Evolutionary conservation across 30 jellyfish, hydroid and myxozoan genomes (phyloP).

Genomic region (Phacellophora camtschatica): DNA sequence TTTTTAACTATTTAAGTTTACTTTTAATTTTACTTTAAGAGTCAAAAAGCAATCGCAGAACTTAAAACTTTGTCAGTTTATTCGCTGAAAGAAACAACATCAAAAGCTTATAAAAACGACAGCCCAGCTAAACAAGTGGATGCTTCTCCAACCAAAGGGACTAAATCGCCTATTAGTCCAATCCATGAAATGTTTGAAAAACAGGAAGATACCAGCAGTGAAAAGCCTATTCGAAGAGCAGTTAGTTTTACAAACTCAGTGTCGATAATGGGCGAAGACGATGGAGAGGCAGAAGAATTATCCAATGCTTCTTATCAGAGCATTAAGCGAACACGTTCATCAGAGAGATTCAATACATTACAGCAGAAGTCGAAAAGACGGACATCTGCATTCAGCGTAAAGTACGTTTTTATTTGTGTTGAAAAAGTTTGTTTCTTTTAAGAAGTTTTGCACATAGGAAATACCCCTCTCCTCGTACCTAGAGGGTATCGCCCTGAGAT

Average conservation of each 20-base stretch:
- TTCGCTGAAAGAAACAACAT: slow-evolving; percentile 52
- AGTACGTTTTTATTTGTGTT: no score
- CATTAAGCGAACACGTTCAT: slow-evolving; percentile 55
- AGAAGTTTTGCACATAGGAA: no score
- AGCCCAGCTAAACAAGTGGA: neutral
- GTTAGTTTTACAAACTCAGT: slow-evolving; percentile 70
- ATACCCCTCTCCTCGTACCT: no score
- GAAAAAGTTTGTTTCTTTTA: no score
- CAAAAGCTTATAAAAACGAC: slow-evolving; percentile 2
- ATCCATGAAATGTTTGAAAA: slow-evolving; percentile 1
- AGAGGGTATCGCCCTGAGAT: no score
- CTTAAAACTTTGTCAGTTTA: slow-evolving; percentile 74
- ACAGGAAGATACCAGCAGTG: neutral
- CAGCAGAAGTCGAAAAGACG: slow-evolving; percentile 18
- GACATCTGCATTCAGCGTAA: slow-evolving; percentile 24
- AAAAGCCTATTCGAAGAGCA: slow-evolving; percentile 59
- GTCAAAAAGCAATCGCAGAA: slow-evolving; percentile 64
- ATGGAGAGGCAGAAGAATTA: slow-evolving; percentile 2
- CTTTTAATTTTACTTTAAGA: slow-evolving; percentile 8
- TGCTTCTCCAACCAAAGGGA: neutral
- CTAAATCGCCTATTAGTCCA: neutral
- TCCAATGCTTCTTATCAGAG: neutral
- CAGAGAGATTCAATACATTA: slow-evolving; percentile 63
- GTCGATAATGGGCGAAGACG: slow-evolving; percentile 47
- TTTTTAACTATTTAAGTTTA: no score